These are phyloP conservation scores for Anabas testudineus DNA, from an alignment of 2,797 vertebrate species.

Conservation along the genomic window DNA sequence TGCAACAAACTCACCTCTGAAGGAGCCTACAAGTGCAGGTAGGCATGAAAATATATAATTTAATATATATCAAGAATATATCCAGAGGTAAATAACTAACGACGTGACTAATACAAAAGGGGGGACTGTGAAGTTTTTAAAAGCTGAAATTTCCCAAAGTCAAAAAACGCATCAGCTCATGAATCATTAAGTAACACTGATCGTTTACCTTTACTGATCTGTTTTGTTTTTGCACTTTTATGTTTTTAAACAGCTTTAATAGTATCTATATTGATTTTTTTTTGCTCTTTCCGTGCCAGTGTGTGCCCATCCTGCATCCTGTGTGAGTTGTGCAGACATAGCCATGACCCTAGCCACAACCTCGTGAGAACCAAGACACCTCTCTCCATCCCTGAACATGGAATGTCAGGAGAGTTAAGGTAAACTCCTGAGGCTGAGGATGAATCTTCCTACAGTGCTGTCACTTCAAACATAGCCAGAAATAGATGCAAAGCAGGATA, in stretches of 20 bases:
- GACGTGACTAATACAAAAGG: neutral
- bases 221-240: neutral
- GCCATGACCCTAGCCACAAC: constrained; percentile 91
- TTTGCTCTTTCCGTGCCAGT: constrained; percentile 69
- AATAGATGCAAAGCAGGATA: constrained; percentile 44
- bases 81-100: neutral
- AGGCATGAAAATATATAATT: neutral
- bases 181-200: too few species aligned
- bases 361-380: constrained; percentile 93
- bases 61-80: too few species aligned
- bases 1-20: constrained; percentile 91
- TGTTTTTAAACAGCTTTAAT: neutral
- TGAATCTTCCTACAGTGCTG: constrained; percentile 42
- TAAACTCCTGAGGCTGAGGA: constrained; percentile 63
- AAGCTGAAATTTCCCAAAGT: neutral
- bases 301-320: constrained; percentile 94
- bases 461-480: constrained; percentile 35
- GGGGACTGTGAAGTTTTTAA: neutral
- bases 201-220: neutral
- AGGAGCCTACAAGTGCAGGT: constrained; percentile 98
- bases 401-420: constrained; percentile 86
- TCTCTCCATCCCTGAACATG: constrained; percentile 85
- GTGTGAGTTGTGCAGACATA: constrained; percentile 91
- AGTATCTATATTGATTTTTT: neutral
- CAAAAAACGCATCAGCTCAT: too few species aligned